Percentiles rank a stretch among this genome's conserved stretches.
phyloP scores from a whole-genome alignment of 1,140 invertebrate genomes.

The Chymomyza costata region DNA sequence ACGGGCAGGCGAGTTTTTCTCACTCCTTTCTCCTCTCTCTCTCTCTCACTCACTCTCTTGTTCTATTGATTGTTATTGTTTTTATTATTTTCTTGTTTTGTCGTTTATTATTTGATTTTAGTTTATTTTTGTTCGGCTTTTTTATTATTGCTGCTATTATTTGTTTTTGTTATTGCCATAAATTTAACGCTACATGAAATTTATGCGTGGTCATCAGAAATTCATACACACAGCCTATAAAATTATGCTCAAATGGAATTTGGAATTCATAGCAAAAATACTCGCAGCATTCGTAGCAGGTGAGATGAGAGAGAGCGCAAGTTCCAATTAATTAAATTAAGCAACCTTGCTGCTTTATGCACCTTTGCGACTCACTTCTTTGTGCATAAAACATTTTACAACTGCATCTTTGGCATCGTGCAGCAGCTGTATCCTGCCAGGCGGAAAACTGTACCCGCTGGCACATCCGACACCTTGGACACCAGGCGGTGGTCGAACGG shows the following conservation, averaged over 20 bases:
- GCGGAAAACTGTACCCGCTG: background rate
- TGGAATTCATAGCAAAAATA: conserved; percentile 16
- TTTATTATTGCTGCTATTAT: conserved; percentile 30
- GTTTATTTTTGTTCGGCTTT: conserved; percentile 14
- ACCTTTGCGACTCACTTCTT: conserved; percentile 15
- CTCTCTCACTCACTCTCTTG: no score
- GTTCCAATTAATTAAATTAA: conserved; percentile 42
- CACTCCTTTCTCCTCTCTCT: no score
- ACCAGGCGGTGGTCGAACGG: no score
- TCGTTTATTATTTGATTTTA: conserved; percentile 37
- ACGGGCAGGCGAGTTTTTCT: conserved; percentile 12
- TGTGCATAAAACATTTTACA: conserved; percentile 36
- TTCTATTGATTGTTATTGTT: no score
- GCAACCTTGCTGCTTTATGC: conserved; percentile 13
- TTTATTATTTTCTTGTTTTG: no score
- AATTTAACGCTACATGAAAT: conserved; percentile 41
- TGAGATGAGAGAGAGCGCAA: no score
- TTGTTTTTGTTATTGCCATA: conserved; percentile 23
- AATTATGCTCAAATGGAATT: no score
- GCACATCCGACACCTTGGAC: no score
- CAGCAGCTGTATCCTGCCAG: no score
- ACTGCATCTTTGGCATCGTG: background rate
- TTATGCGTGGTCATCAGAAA: no score
- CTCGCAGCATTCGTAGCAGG: conserved; percentile 11
- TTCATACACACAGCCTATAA: no score